Base-by-base conservation (phyloP, 1,140 invertebrate genomes). In the Ericerus pela region DNA sequence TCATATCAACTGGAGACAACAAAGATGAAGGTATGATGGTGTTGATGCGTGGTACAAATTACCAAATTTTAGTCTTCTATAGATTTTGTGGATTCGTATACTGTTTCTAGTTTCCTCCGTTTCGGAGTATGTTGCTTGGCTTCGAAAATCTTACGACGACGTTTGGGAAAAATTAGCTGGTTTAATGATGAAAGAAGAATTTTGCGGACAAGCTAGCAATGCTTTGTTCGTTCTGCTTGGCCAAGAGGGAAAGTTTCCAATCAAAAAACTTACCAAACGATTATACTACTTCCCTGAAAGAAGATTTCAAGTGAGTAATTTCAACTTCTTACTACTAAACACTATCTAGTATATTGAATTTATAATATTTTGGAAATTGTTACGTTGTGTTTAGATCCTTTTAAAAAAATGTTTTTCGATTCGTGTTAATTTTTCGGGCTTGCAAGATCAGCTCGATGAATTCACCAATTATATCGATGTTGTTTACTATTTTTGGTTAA, bases 381-480 rank as follows among this genome's bases (percentile, higher is more conserved):
- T 24, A n/a, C n/a, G n/a, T 47, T 41, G 5, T 16, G 14, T 41
- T 14, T 16, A 47, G 41, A 47, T 47, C 2, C 3, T 47, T 47
- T 47, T 47, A 16, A 47, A 47, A 14, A 8, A 47, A 14, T 47
- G 26, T 47, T 47, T 47, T 14, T 22, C 10, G 8, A 22, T 24
- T 6, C 22, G 16, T 14, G 26, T 47, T 14, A 24, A n/a, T n/a
- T n/a, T 10, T 47, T 3, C 10, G 26, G 41, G 41, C 22, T 18
- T 24, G 22, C 14, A 24, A 47, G 26, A 2, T 24, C 41, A 47
- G 14, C 18, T 47, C 3, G 41, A 47, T 22, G 41, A 47, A 24
- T 47, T 47, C 20, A 47, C 41, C 10, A 47, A 47, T 47, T 47
- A 47, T 47, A 47, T 47, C 2, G 41, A 47, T 22, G 2, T 47